Conservation (phyloP, 2,797 vertebrate species). For the Pteronotus mesoamericanus region DNA sequence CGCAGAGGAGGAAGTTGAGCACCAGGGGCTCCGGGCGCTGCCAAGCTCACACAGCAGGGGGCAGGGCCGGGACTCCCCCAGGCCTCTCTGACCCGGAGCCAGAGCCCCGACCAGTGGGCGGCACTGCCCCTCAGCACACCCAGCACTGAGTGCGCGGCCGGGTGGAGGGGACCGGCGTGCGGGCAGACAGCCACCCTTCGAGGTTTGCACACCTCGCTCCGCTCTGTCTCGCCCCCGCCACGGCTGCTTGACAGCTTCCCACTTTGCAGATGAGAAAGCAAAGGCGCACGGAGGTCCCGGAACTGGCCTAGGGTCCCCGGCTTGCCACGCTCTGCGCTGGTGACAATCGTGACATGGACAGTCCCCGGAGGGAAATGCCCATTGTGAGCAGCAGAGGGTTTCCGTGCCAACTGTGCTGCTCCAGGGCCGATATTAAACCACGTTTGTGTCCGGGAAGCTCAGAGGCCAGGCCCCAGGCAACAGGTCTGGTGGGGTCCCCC, state of each 20-base stretch:
- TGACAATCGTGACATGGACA: accelerated
- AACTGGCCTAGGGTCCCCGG: neutral
- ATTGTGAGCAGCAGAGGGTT: neutral
- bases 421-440: neutral
- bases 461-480: neutral
- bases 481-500: neutral
- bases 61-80: neutral
- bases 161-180: accelerated
- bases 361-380: accelerated
- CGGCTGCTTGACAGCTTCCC: neutral
- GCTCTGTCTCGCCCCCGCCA: neutral
- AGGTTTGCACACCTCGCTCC: accelerated
- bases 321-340: neutral
- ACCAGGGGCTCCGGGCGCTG: too few species aligned
- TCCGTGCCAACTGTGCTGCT: neutral
- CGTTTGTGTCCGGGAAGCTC: too few species aligned
- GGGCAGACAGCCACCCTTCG: accelerated
- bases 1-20: neutral
- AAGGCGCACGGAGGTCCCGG: neutral
- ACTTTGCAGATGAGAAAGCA: neutral
- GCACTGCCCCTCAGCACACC: accelerated
- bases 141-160: accelerated
- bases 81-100: neutral
- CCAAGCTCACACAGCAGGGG: neutral
- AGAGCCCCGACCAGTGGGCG: neutral